Conservation (phyloP, 2,797 vertebrate species). For the Sylvilagus floridanus region DNA sequence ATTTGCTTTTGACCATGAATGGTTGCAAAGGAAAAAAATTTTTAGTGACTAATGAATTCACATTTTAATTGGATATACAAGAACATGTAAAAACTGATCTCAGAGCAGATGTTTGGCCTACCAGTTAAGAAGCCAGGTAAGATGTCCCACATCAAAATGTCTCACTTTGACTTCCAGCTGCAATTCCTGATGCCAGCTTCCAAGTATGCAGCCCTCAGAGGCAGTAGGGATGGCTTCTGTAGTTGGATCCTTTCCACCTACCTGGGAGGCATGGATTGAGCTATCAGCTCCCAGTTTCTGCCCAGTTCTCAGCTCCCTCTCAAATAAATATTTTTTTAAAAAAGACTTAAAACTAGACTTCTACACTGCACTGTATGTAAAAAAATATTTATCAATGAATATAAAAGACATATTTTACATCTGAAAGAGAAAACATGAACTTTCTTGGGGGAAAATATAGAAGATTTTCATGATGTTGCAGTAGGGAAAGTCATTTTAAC, state of each 20-base stretch:
- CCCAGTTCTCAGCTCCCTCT: no score
- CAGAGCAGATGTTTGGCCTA: no score
- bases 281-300: no score
- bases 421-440: neutral
- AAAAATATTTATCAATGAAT: neutral
- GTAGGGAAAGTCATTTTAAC: neutral
- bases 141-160: no score
- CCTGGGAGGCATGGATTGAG: no score
- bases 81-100: neutral
- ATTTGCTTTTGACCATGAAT: neutral
- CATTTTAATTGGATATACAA: neutral
- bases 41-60: neutral
- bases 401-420: neutral
- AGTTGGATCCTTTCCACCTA: no score
- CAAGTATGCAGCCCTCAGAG: no score
- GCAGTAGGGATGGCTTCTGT: no score
- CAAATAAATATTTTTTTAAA: neutral
- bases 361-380: neutral
- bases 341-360: constrained; percentile 27
- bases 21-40: neutral
- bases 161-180: no score
- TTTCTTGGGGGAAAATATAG: constrained; percentile 51
- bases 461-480: constrained; percentile 2
- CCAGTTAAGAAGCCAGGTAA: no score
- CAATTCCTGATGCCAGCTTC: no score